Conservation (phyloP, 2,113 vertebrate genomes). For the Tetrao urogallus region DNA sequence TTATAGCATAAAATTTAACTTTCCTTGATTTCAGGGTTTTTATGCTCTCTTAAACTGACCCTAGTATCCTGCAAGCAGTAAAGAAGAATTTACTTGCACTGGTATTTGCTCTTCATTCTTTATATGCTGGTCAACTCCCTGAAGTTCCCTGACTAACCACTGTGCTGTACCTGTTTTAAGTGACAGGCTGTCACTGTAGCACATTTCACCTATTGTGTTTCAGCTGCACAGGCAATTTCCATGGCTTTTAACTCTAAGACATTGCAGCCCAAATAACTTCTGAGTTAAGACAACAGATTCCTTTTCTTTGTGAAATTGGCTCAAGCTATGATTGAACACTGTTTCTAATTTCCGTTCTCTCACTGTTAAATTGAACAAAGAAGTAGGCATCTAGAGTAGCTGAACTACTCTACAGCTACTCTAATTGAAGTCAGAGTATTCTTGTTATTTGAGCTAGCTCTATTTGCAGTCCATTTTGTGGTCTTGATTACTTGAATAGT, state of each 20-base stretch:
- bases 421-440: not conserved
- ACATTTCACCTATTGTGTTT: not conserved
- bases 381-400: not conserved
- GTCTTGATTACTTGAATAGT: not conserved
- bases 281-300: not conserved
- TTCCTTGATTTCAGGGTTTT: not conserved
- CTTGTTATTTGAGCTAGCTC: not conserved
- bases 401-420: not conserved
- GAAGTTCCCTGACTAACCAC: not conserved
- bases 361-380: constrained; percentile 15
- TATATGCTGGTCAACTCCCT: not conserved
- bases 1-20: not conserved
- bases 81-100: not conserved
- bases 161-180: not conserved
- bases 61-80: not conserved
- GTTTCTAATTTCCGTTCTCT: not conserved
- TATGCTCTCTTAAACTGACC: not conserved
- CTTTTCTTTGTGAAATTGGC: not conserved
- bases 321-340: not conserved
- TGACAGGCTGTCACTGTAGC: not conserved
- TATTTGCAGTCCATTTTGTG: not conserved
- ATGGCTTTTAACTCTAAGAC: not conserved
- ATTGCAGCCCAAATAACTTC: not conserved
- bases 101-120: not conserved
- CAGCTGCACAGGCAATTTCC: not conserved